Percentiles rank a stretch among this genome's conserved stretches.
Evolutionary conservation across 2,888 invertebrate species (phyloP).

Genomic region (Volucella inanis): DNA sequence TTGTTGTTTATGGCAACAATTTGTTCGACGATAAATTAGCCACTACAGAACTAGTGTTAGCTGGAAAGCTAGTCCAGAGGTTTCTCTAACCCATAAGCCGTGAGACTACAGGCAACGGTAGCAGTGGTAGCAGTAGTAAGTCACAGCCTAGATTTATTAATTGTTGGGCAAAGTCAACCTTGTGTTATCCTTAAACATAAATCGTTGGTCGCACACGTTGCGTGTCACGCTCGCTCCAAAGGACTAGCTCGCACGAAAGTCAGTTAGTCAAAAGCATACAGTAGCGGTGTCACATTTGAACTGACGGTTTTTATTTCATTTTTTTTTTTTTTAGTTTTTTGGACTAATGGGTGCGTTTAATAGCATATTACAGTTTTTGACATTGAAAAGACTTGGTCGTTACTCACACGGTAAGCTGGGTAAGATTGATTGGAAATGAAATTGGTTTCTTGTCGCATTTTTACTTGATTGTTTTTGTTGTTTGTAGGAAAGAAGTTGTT

Average conservation of each 20-base stretch:
- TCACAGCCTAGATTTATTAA: conserved; percentile 69
- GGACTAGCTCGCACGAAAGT: conserved; percentile 44
- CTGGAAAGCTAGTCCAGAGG: conserved; percentile 14
- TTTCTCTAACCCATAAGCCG: not conserved
- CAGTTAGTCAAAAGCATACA: no score
- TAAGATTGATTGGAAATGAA: conserved; percentile 41
- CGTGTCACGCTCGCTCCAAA: conserved; percentile 64
- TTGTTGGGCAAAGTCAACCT: conserved; percentile 72
- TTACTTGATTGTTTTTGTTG: conserved; percentile 14
- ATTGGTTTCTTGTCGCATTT: conserved; percentile 41
- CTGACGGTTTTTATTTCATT: no score
- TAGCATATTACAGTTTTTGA: conserved; percentile 61
- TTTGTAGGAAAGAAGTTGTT: not conserved
- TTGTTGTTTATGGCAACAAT: conserved; percentile 63
- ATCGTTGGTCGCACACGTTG: conserved; percentile 74
- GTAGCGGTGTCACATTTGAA: conserved; percentile 10
- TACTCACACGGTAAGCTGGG: conserved; percentile 38
- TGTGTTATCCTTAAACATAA: conserved; percentile 71
- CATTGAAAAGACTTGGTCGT: conserved; percentile 60
- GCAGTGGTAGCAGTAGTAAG: conserved; percentile 16
- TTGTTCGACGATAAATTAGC: conserved; percentile 73
- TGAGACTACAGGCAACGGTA: not conserved
- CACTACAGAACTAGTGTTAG: conserved; percentile 26
- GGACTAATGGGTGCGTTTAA: conserved; percentile 71
- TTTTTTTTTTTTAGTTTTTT: conserved; percentile 21